Evolutionary conservation across 2,888 invertebrate genomes (phyloP).

Genomic region (Ctenicera cuprea): DNA sequence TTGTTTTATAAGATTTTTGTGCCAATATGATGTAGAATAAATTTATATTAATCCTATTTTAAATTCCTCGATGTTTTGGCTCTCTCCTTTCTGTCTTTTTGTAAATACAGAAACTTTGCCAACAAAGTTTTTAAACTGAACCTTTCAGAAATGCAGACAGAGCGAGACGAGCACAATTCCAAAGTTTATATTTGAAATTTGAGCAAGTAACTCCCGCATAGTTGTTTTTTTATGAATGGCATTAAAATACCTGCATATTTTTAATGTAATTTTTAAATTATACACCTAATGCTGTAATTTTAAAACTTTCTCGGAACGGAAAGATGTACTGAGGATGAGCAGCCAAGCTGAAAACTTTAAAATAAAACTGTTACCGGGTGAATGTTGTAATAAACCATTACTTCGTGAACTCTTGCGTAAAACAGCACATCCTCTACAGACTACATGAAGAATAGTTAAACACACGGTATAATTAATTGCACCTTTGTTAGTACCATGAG

Average conservation of each 20-base stretch:
- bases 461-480: slow-evolving; percentile 35
- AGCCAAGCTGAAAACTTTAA: slow-evolving; percentile 33
- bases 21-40: slow-evolving; percentile 7
- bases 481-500: slow-evolving; percentile 14
- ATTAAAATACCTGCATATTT: neutral
- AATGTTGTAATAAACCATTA: slow-evolving; percentile 42
- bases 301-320: slow-evolving; percentile 1
- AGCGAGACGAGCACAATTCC: neutral
- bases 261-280: neutral
- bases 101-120: slow-evolving; percentile 27
- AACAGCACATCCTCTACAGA: slow-evolving; percentile 13
- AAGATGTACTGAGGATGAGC: neutral
- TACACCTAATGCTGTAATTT: neutral
- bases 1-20: slow-evolving; percentile 1
- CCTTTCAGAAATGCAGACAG: slow-evolving; percentile 12
- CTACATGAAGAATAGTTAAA: slow-evolving; percentile 1
- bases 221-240: no score
- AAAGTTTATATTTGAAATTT: slow-evolving; percentile 9
- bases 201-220: neutral
- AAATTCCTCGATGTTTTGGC: slow-evolving; percentile 26
- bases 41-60: slow-evolving; percentile 19
- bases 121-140: slow-evolving; percentile 13
- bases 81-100: slow-evolving; percentile 12
- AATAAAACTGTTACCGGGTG: slow-evolving; percentile 8
- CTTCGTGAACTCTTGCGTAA: slow-evolving; percentile 36